Percentiles rank a stretch among this genome's conserved stretches.
phyloP scores from a whole-genome alignment of 2,797 vertebrate genomes.

The Mormyrops boulengeri region DNA sequence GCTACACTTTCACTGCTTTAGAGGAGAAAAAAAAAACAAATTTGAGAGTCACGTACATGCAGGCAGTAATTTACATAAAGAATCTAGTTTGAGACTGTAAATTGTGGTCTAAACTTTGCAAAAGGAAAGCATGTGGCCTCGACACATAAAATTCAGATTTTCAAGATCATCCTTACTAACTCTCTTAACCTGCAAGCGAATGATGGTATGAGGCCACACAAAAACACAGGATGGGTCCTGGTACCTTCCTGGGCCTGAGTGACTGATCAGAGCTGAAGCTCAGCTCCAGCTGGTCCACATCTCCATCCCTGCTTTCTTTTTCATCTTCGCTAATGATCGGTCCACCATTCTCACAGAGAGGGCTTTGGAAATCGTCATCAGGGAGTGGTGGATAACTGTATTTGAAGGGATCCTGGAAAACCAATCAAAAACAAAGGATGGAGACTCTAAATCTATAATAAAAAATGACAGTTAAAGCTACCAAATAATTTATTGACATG shows the following conservation, averaged over 20 bases:
- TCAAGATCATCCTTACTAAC: neutral
- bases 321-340: constrained; percentile 86
- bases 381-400: constrained; percentile 95
- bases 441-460: neutral
- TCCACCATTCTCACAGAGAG: constrained; percentile 87
- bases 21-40: neutral
- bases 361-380: constrained; percentile 94
- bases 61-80: neutral
- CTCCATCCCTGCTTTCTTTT: constrained; percentile 77
- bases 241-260: constrained; percentile 82
- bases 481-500: neutral
- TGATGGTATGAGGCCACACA: neutral
- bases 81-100: neutral
- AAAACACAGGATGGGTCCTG: neutral
- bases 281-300: constrained; percentile 76
- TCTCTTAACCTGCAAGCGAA: neutral
- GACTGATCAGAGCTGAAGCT: constrained; percentile 70
- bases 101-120: neutral
- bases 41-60: neutral
- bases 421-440: constrained; percentile 15
- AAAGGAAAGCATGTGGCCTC: neutral
- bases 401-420: constrained; percentile 81
- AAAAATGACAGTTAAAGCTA: neutral
- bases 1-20: neutral
- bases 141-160: neutral